A percentile compares a stretch with the other conserved stretches of the same genome.
Conservation (phyloP, 2,888 invertebrate species). For the Drosophila emarginata region DNA sequence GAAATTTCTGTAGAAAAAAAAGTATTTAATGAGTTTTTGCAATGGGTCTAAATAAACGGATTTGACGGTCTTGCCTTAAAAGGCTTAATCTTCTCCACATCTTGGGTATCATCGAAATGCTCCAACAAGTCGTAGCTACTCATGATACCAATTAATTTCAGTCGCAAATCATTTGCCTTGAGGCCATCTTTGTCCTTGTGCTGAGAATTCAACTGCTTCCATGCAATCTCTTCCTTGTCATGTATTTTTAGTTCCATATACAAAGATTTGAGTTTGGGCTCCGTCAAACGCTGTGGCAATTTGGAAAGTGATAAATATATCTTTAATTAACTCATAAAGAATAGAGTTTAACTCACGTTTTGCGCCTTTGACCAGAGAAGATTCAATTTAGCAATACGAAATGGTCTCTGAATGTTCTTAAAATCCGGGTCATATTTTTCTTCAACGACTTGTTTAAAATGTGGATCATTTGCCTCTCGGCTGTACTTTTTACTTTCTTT, state of each 20-base stretch:
- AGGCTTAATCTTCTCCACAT: constrained; percentile 83
- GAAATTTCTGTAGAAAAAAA: constrained; percentile 76
- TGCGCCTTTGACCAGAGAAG: constrained; percentile 95
- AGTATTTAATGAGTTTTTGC: constrained; percentile 12
- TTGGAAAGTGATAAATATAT: neutral
- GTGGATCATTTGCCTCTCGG: constrained; percentile 73
- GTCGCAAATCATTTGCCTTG: constrained; percentile 90
- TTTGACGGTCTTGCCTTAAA: constrained; percentile 62
- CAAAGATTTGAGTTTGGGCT: constrained; percentile 91
- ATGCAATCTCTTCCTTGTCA: constrained; percentile 94
- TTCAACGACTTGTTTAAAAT: constrained; percentile 63
- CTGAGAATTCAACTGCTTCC: constrained; percentile 91
- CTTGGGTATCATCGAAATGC: constrained; percentile 88
- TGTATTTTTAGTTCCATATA: constrained; percentile 95
- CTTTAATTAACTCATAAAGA: neutral
- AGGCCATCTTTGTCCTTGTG: constrained; percentile 94
- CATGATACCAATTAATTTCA: constrained; percentile 92
- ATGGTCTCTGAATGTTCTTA: constrained; percentile 91
- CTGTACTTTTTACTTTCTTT: constrained; percentile 78
- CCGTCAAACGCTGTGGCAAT: constrained; percentile 86
- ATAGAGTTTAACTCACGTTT: constrained; percentile 85
- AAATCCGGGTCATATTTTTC: constrained; percentile 84
- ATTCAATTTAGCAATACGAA: constrained; percentile 95
- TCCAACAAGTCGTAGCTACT: constrained; percentile 90
- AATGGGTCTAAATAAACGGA: neutral